A percentile compares a stretch with the other conserved stretches of the same genome.
phyloP scores from a whole-genome alignment of 2,113 vertebrate species.

The Melanostigma gelatinosum region DNA sequence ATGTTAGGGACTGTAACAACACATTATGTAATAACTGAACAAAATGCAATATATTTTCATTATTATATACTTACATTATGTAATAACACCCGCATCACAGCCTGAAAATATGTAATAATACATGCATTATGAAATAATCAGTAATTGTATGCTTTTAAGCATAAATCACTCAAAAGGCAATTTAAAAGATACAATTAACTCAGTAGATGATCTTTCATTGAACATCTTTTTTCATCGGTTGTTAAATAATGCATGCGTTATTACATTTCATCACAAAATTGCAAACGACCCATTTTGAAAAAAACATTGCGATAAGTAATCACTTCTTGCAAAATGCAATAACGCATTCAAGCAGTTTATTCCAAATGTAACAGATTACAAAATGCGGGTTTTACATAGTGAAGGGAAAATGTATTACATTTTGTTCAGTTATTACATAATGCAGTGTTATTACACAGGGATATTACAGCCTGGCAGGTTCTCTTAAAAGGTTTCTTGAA shows the following conservation, averaged over 20 bases:
- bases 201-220: not conserved
- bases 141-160: too few species aligned
- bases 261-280: not conserved
- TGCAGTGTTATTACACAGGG: not conserved
- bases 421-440: not conserved
- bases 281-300: not conserved
- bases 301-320: not conserved
- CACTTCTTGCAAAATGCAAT: not conserved
- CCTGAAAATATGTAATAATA: not conserved
- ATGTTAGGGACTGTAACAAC: conserved; percentile 21
- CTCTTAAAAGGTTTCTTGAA: conserved; percentile 15
- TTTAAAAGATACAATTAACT: not conserved
- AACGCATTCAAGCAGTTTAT: not conserved
- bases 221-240: too few species aligned
- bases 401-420: not conserved
- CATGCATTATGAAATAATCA: not conserved
- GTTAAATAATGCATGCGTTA: not conserved
- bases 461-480: conserved; percentile 3
- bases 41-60: not conserved
- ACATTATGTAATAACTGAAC: not conserved
- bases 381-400: not conserved
- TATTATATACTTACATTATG: not conserved
- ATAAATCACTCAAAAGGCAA: not conserved
- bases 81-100: not conserved
- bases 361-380: not conserved